Evolutionary conservation across 92 coral and sea anemone species (phyloP), one percentile per base, ranked within the genome.

Genomic region (Scolanthus callimorphus): DNA sequence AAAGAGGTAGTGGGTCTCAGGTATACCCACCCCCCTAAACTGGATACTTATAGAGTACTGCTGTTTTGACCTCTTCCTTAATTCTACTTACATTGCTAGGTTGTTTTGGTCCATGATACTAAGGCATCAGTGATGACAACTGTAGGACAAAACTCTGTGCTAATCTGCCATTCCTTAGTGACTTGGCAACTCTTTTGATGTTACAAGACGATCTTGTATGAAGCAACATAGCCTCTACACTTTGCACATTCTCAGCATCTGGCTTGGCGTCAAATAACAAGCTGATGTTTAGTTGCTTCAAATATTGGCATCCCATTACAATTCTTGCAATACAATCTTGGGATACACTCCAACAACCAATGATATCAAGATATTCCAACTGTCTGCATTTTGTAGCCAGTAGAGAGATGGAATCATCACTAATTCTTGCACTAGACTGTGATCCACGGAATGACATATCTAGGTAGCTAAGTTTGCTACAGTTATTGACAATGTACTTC

Each of bases 391-490:
- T 76, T 20, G 27, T 47, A 23, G 89, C 95, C 37, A 86, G 65
- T 21, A 67, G 54, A 21, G 27, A 31, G 37, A 86, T 43, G 1
- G 95, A 86, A 43, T 68, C 81, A 31, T 70, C 74, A 23, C 74
- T 86, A 37, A 86, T 67, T n/a, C 68, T 78, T 3, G 71, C 63
- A 39, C 77, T 70, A 9, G 95, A 81, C 27, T 86, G 89, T 9
- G 85, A 81, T 0, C 95, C 95, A 46, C 89, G 62, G 65, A 82
- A 86, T 27, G 95, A 86, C 1, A 60, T 57, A 48, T 86, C 95
- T 4, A 86, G 55, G 57, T 86, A 81, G 3, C 77, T 78, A 55
- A 86, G 37, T 10, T 37, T 25, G 19, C 46, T 51, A 62, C 95
- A 86, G 25, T 70, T 49, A 20, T 37, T 55, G 0, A 69, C 69